phyloP scores from a whole-genome alignment of 2,797 vertebrate genomes.

The Triplophysa yarkandensis region DNA sequence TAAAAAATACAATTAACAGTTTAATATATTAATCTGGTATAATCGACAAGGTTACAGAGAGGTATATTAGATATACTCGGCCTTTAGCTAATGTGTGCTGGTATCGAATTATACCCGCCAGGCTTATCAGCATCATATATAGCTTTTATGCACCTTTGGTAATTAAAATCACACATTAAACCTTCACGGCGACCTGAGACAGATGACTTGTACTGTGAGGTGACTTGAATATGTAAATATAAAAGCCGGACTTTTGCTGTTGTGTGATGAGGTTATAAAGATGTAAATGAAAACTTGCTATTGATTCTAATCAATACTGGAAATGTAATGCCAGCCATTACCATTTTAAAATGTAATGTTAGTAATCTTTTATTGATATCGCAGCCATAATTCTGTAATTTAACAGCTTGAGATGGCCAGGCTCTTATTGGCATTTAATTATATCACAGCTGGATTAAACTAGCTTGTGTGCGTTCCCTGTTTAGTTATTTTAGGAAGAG shows the following conservation, averaged over 20 bases:
- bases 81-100: background rate
- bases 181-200: background rate
- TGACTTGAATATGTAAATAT: constrained; percentile 12
- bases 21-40: background rate
- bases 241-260: constrained; percentile 1
- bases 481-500: too few relatives aligned
- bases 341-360: constrained; percentile 37
- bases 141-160: background rate
- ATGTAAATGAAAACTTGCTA: constrained; percentile 31
- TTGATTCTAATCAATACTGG: constrained; percentile 17
- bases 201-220: background rate
- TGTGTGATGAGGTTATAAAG: constrained; percentile 37
- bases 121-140: background rate
- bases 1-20: background rate
- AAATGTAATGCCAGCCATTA: constrained; percentile 28
- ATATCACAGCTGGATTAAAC: constrained; percentile 26
- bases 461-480: constrained; percentile 17
- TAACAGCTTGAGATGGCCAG: constrained; percentile 17
- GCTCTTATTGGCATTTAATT: constrained; percentile 22
- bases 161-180: constrained; percentile 6
- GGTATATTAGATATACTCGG: background rate
- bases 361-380: constrained; percentile 37
- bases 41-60: background rate
- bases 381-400: background rate
- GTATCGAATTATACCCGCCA: background rate